Evolutionary conservation across 2,113 vertebrate species (phyloP), one percentile per base, ranked within the genome.

Genomic region (Hiodon tergisus): DNA sequence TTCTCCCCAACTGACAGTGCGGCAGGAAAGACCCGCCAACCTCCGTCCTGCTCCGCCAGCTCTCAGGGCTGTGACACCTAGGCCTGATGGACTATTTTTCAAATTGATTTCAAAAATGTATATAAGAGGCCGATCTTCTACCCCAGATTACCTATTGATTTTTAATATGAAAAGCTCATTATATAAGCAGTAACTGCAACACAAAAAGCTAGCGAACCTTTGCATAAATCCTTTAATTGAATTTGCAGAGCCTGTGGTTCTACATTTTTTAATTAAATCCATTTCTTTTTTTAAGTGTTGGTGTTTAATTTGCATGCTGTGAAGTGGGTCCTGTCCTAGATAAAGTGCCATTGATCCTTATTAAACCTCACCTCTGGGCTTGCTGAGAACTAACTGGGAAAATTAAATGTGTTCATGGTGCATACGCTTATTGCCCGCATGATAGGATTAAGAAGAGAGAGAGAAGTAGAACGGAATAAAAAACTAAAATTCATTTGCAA

Each of bases 221-320:
- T 99, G 96, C 96, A 98, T 98, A 97, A 98, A 98, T 98, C 96
- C 94, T 98, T 96, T 99, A 98, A 98, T 98, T 98, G 94, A 98
- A 98, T 99, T 98, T 97, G 94, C 93, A 97, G 93, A 94, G 93
- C 93, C 92, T 87, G 94, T 95, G 93, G 93, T 95, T 95, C 92
- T 93, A 92, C 93, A 94, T 94, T 95, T 95, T 96, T 95, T 95
- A 98, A 98, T 98, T 97, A 97, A 98, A 98, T 98, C 93, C 94
- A 92, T 94, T 95, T 94, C 92, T 93, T 89, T 92, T 92, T 94
- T 88, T 84, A 95, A 98, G 95, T 96, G 95, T 97, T 96, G 95
- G 94, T 95, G 94, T 97, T 94, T 95, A 95, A 97, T 98, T 97
- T 96, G 94, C 95, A 97, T 97, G 93, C 94, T 94, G 87, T 89